Base-by-base conservation (phyloP, 2,888 invertebrate species). In the Drosophila anomalata region DNA sequence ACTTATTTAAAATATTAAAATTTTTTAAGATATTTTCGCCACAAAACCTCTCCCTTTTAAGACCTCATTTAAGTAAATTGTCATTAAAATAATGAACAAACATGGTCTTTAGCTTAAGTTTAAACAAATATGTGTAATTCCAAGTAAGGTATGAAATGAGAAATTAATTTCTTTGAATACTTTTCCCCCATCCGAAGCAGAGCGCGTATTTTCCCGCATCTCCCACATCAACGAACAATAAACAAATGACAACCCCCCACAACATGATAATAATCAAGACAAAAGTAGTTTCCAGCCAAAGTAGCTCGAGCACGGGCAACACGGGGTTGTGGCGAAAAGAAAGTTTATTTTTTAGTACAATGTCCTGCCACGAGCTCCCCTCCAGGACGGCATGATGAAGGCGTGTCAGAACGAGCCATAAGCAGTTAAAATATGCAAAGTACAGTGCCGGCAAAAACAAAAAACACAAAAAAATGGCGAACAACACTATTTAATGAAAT, bases 401-500 rank as follows among this genome's bases (percentile, higher is more conserved):
- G 53, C 50, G 60, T 54, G 51, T 51, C 58, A 53, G 53, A 47
- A 63, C 55, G 66, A 47, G 66, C 66, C 66, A 65, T 65, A 67
- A 57, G 65, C 71, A 71, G 69, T 72, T 79, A 75, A 75, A 75
- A 87, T 86, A 82, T 82, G 76, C 79, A 81, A 87, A 79, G 75
- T 42, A 51, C 60, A 59, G 60, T 63, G 39, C 47, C 56, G 58
- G 36, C 39, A 59, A 71, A 67, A 29, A 29, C 8, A 1, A 29
- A 29, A 29, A 29, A 29, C 29, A 29, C 9, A 9, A 29, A 29
- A 29, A 36, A 77, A 73, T 68, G 65, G 69, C 51, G 76, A 71
- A 84, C 78, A 87, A 80, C 80, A 78, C 82, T 75, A 79, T 87
- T 85, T 84, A 84, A 84, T 87, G 87, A 84, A 87, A 87, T 75